phyloP scores from a whole-genome alignment of 2,113 vertebrate species.

The Kobus ellipsiprymnus region DNA sequence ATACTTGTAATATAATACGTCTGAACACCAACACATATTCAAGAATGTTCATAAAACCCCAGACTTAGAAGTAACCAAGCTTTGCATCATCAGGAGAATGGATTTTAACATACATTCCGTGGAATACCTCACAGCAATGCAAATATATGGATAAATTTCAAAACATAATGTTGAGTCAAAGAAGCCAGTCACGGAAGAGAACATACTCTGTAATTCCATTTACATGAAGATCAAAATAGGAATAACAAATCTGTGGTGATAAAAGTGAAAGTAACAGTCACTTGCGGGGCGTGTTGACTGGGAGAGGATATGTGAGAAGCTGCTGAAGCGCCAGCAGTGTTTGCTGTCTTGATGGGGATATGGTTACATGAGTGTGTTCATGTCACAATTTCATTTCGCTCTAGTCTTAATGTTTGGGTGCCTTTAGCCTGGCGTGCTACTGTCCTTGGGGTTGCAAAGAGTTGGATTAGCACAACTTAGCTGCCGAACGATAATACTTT shows the following conservation, averaged over 20 bases:
- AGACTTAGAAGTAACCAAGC: not conserved
- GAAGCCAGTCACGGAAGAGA: not conserved
- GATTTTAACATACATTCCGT: not conserved
- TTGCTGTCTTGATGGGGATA: no score
- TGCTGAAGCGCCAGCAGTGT: not conserved
- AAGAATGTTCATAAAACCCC: not conserved
- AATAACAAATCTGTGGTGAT: not conserved
- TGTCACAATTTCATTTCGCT: not conserved
- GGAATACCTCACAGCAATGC: not conserved
- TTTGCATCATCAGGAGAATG: not conserved
- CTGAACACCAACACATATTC: not conserved
- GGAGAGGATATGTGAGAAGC: not conserved
- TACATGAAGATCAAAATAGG: not conserved
- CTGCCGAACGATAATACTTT: not conserved
- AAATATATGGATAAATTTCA: not conserved
- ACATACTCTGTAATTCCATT: not conserved
- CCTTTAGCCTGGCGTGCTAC: not conserved
- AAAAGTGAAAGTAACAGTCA: not conserved
- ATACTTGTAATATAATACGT: not conserved
- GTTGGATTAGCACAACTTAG: not conserved
- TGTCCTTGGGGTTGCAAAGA: not conserved
- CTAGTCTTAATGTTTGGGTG: not conserved
- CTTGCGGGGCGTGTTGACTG: not conserved
- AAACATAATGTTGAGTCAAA: not conserved
- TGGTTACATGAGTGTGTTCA: not conserved